These are phyloP conservation scores for Suncus etruscus DNA, from an alignment of 2,113 vertebrate genomes.

Conservation along the genomic window DNA sequence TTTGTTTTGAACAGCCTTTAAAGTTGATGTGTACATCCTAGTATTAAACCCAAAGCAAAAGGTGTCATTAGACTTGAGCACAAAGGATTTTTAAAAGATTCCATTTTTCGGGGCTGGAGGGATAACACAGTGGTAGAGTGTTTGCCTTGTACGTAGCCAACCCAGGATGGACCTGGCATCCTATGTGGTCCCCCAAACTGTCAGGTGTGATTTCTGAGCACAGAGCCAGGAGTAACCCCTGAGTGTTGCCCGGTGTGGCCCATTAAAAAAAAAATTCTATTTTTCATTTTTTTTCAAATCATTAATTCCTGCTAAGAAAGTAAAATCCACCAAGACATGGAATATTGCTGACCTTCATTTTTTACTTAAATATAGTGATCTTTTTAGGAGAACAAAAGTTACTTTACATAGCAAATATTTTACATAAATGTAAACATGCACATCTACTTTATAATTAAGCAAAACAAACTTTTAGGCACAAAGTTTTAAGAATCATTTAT, in stretches of 20 bases:
- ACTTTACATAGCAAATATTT: slow-evolving; percentile 74
- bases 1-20: slow-evolving; percentile 17
- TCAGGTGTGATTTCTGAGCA: too few species aligned
- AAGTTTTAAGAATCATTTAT: slow-evolving; percentile 76
- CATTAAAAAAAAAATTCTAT: too few species aligned
- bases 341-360: slow-evolving; percentile 73
- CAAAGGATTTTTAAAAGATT: slow-evolving; percentile 46
- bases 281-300: slow-evolving; percentile 21
- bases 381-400: slow-evolving; percentile 64
- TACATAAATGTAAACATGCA: slow-evolving; percentile 80
- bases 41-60: slow-evolving; percentile 28
- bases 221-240: too few species aligned
- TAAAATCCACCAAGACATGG: background rate
- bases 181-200: too few species aligned
- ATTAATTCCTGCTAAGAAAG: slow-evolving; percentile 34
- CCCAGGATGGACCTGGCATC: too few species aligned
- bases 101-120: too few species aligned
- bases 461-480: slow-evolving; percentile 77
- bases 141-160: too few species aligned
- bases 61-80: background rate
- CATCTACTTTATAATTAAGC: slow-evolving; percentile 76
- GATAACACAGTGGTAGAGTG: too few species aligned
- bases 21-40: background rate
- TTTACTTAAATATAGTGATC: slow-evolving; percentile 84
- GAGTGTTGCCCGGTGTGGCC: too few species aligned